Conservation (phyloP, 2,888 invertebrate genomes). For the Calliphora vomitoria region DNA sequence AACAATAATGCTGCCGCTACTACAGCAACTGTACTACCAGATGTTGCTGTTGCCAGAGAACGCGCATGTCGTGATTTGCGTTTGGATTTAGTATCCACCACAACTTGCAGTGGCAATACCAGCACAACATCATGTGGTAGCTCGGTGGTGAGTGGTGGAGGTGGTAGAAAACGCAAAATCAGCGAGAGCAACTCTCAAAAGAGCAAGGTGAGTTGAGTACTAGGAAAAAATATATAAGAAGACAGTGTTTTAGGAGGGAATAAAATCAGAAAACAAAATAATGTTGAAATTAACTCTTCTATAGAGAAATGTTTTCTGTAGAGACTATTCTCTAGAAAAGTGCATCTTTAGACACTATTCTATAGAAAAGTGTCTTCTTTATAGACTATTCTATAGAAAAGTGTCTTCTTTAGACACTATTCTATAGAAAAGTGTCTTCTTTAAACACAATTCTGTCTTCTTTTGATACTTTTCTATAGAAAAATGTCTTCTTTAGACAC, state of each 20-base stretch:
- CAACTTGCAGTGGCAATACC: conserved; percentile 68
- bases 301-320: not conserved
- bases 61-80: conserved; percentile 82
- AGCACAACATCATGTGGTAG: conserved; percentile 79
- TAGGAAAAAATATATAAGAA: not conserved
- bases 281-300: no score
- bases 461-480: no score
- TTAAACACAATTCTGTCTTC: no score
- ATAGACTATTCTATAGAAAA: no score
- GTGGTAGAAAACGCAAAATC: conserved; percentile 82
- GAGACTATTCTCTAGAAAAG: not conserved
- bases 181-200: conserved; percentile 84
- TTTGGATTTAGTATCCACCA: conserved; percentile 80
- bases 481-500: no score
- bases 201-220: conserved; percentile 80
- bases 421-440: no score
- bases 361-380: no score
- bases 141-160: conserved; percentile 75
- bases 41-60: conserved; percentile 75
- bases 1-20: not conserved
- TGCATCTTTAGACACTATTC: no score
- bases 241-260: conserved; percentile 28
- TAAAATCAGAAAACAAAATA: not conserved
- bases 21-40: not conserved
- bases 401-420: no score